Percentiles rank a stretch among this genome's conserved stretches.
Evolutionary conservation across 37 sponge, comb jelly and placozoan genomes (phyloP).

Genomic region (Bolinopsis microptera): DNA sequence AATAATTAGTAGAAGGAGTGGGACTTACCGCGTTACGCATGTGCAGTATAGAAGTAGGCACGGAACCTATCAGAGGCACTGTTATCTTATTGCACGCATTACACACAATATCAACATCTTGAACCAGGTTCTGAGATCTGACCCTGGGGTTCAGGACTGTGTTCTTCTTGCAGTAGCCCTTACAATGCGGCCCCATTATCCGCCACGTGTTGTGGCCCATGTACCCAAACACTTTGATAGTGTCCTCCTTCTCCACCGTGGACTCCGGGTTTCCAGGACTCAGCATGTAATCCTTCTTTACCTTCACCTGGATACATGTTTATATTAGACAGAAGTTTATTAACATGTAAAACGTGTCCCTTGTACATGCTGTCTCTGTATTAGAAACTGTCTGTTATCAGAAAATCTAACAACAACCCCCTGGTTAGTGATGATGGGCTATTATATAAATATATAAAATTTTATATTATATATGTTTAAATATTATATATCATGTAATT

Average conservation of each 20-base stretch:
- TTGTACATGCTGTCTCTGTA: background rate
- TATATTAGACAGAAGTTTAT: no score
- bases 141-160: conserved; percentile 19
- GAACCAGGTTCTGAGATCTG: conserved; percentile 16
- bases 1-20: background rate
- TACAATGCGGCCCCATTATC: conserved; percentile 12
- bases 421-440: no score
- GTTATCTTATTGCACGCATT: conserved; percentile 48
- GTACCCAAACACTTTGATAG: conserved; percentile 49
- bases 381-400: background rate
- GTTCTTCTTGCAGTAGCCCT: background rate
- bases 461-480: no score
- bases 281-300: conserved; percentile 44
- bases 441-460: no score
- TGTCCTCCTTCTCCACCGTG: background rate
- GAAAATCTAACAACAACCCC: no score
- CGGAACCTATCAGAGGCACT: conserved; percentile 42
- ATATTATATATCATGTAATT: no score
- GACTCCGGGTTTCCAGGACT: conserved; percentile 55
- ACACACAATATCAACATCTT: conserved; percentile 40
- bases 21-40: background rate
- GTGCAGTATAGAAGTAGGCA: conserved; percentile 54
- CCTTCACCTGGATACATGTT: conserved; percentile 7
- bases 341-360: no score
- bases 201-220: conserved; percentile 59